Evolutionary conservation across 1,140 invertebrate genomes (phyloP).

Genomic region (Drosophila ananassae): DNA sequence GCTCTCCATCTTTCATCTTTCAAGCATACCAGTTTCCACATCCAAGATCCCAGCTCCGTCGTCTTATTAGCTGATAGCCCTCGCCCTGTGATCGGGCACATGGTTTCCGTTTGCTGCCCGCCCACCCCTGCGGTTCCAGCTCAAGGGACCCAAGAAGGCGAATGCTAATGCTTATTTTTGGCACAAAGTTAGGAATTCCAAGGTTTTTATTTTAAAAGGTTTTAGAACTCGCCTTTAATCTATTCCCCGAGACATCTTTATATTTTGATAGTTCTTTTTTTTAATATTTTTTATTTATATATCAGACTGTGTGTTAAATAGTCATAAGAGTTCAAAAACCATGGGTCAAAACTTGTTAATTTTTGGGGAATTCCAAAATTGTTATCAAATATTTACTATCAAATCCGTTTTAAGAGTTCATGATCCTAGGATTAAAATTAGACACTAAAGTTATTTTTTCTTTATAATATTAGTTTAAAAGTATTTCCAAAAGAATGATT

Average conservation of each 20-base stretch:
- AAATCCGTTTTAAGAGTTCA: background rate
- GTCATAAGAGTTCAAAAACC: background rate
- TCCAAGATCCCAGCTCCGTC: conserved; percentile 10
- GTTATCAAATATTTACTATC: background rate
- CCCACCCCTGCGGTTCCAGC: conserved; percentile 26
- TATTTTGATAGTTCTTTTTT: background rate
- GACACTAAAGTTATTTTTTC: too few species aligned
- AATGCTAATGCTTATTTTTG: conserved; percentile 13
- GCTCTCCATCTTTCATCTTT: conserved; percentile 5
- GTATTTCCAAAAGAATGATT: too few species aligned
- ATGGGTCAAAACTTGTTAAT: too few species aligned
- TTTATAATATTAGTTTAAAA: too few species aligned
- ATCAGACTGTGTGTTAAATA: too few species aligned
- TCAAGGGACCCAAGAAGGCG: background rate
- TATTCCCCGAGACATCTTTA: background rate
- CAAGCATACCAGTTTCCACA: conserved; percentile 4
- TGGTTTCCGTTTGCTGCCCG: conserved; percentile 58
- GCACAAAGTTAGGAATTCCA: conserved; percentile 17
- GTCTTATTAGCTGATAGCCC: conserved; percentile 53
- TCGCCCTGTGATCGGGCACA: conserved; percentile 61
- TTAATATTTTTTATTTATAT: background rate
- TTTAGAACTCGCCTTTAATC: conserved; percentile 1
- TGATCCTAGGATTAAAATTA: background rate
- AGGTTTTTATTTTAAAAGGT: conserved; percentile 5
- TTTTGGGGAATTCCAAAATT: background rate